These are phyloP conservation scores for Lophochroa leadbeateri DNA, from an alignment of 2,113 vertebrate species.

Conservation along the genomic window DNA sequence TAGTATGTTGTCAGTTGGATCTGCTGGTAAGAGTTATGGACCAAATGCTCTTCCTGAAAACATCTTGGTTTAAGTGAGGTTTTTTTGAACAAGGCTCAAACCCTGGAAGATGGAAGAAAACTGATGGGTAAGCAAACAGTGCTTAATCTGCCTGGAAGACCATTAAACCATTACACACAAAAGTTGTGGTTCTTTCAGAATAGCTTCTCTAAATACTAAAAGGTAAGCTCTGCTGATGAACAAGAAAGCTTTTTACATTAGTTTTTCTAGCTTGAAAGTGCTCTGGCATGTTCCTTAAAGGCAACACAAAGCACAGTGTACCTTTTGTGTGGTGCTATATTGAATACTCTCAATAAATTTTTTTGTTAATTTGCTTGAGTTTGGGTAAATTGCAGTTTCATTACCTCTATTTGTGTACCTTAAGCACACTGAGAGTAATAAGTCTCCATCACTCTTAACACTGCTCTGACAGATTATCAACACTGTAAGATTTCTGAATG, in stretches of 20 bases:
- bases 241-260: conserved; percentile 29
- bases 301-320: conserved; percentile 37
- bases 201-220: background rate
- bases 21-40: background rate
- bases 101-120: background rate
- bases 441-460: background rate
- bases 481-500: background rate
- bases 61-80: background rate
- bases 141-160: background rate
- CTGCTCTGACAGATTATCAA: background rate
- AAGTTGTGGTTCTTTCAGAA: conserved; percentile 6
- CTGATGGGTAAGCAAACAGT: background rate
- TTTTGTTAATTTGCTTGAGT: conserved; percentile 41
- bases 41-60: background rate
- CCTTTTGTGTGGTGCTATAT: conserved; percentile 52
- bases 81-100: background rate
- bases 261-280: conserved; percentile 34
- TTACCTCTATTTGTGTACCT: background rate
- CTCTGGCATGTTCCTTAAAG: conserved; percentile 24
- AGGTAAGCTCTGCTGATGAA: background rate
- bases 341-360: conserved; percentile 30
- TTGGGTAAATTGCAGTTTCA: conserved; percentile 2
- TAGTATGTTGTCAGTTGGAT: background rate
- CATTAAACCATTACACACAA: background rate
- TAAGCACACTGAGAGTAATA: background rate